Evolutionary conservation across 2,888 invertebrate genomes (phyloP).

Genomic region (Bhutanitis thaidina): DNA sequence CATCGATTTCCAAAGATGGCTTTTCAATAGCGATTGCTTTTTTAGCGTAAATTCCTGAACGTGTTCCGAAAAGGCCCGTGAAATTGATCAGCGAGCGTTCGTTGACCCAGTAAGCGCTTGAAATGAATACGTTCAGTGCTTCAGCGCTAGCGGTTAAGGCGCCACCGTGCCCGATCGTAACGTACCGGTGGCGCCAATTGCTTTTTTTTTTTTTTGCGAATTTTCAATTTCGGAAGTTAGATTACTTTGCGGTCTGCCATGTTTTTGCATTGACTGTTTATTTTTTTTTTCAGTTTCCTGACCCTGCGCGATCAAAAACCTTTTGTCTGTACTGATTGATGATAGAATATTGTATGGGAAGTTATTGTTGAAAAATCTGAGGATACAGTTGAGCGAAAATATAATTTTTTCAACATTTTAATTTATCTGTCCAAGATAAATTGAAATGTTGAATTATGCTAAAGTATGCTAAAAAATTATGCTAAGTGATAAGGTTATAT

Average conservation of each 20-base stretch:
- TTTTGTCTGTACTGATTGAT: no score
- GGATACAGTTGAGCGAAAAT: no score
- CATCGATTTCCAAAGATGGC: neutral
- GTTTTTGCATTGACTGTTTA: slow-evolving; percentile 1
- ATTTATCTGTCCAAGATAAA: no score
- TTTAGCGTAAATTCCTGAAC: neutral
- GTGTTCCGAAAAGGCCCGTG: neutral
- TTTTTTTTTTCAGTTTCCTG: slow-evolving; percentile 4
- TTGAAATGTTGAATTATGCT: no score
- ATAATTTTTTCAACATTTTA: no score
- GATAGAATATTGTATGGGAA: no score
- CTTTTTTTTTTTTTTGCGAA: slow-evolving; percentile 10
- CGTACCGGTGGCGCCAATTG: neutral
- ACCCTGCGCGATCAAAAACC: slow-evolving; percentile 3
- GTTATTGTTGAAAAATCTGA: no score
- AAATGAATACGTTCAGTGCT: neutral
- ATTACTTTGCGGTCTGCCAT: slow-evolving; percentile 11
- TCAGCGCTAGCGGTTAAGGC: neutral
- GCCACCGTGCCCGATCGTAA: neutral
- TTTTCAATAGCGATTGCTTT: neutral
- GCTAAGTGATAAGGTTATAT: no score
- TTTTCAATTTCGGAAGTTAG: slow-evolving; percentile 11
- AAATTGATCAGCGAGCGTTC: slow-evolving; percentile 13
- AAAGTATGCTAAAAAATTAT: no score
- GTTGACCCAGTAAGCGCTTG: slow-evolving; percentile 7